Percentiles rank a stretch among this genome's conserved stretches.
These are phyloP conservation scores for Sipha maydis DNA, from an alignment of 2,888 invertebrate species.

Conservation along the genomic window DNA sequence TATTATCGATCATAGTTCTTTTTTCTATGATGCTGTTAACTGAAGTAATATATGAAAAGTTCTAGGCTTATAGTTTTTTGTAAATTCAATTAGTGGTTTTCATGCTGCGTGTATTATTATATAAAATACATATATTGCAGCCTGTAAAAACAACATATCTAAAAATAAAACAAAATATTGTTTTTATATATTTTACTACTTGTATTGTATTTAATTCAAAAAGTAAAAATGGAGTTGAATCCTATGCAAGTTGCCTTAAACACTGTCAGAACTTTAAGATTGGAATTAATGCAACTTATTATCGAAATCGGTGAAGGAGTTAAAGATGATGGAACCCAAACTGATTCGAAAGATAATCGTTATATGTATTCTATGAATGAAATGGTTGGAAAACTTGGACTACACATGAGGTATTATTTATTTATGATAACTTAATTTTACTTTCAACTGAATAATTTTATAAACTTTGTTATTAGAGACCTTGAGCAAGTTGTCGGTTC, in stretches of 20 bases:
- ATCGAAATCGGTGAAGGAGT: slow-evolving; percentile 85
- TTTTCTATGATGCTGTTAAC: too few relatives aligned
- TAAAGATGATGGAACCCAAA: slow-evolving; percentile 82
- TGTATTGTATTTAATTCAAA: neutral
- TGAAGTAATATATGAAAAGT: too few relatives aligned
- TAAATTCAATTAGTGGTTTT: too few relatives aligned
- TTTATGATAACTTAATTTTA: slow-evolving; percentile 69
- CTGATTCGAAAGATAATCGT: slow-evolving; percentile 74
- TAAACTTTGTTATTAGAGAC: slow-evolving; percentile 71
- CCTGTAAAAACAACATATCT: too few relatives aligned
- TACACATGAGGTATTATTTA: slow-evolving; percentile 73
- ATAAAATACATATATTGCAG: too few relatives aligned
- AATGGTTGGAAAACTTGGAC: slow-evolving; percentile 76
- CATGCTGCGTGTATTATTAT: too few relatives aligned
- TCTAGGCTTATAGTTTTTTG: too few relatives aligned
- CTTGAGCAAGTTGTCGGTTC: slow-evolving; percentile 83
- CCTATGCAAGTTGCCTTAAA: slow-evolving; percentile 73
- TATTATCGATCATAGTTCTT: too few relatives aligned
- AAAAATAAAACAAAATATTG: neutral
- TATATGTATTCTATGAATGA: slow-evolving; percentile 67
- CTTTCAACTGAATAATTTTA: neutral
- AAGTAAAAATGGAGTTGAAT: slow-evolving; percentile 60
- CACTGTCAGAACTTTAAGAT: slow-evolving; percentile 80
- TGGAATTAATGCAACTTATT: slow-evolving; percentile 86
- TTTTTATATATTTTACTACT: neutral